phyloP scores from a whole-genome alignment of 30 jellyfish, hydroid and myxozoan genomes.

The Sanderia malayensis region DNA sequence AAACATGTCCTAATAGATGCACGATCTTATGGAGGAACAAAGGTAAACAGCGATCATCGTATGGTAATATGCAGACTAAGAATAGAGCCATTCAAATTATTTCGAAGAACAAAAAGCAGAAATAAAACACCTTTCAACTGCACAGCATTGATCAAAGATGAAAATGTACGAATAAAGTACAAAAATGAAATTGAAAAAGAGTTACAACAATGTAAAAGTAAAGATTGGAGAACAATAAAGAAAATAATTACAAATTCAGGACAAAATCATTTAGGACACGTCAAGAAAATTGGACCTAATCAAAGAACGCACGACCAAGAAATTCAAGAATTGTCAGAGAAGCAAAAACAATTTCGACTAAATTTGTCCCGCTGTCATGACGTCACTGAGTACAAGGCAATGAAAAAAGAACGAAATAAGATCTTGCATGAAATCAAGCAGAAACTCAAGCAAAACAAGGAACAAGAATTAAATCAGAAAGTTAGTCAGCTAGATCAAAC shows the following conservation, averaged over 20 bases:
- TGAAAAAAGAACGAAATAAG: background rate
- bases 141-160: background rate
- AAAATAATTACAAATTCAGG: background rate
- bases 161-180: background rate
- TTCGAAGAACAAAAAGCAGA: background rate
- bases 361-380: background rate
- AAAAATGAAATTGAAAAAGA: background rate
- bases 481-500: background rate
- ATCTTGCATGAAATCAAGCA: background rate
- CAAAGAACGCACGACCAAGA: background rate
- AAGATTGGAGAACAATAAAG: constrained; percentile 5
- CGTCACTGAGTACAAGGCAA: background rate
- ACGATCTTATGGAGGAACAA: constrained; percentile 6
- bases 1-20: constrained; percentile 14
- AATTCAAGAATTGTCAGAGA: background rate
- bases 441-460: background rate
- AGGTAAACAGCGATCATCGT: constrained; percentile 26
- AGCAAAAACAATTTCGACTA: background rate
- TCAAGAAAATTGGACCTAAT: background rate
- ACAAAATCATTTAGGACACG: background rate
- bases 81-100: background rate
- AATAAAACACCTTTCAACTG: background rate
- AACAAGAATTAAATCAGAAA: background rate
- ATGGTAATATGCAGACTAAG: background rate
- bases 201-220: background rate